Evolutionary conservation across 1,140 invertebrate genomes (phyloP).

Genomic region (Drosophila gunungcola): DNA sequence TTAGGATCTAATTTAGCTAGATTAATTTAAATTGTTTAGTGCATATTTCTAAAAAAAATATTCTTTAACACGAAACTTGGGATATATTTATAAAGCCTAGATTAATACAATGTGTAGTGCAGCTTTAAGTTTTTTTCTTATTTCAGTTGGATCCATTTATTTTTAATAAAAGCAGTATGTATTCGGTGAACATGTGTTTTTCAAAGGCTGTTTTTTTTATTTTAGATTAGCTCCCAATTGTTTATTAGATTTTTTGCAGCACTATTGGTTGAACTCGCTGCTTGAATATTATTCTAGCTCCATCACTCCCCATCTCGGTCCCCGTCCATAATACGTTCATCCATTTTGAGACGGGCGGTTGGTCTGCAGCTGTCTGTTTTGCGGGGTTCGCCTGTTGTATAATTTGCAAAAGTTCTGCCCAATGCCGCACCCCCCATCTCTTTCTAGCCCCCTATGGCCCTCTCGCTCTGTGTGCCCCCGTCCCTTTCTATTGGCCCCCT

Average conservation of each 20-base stretch:
- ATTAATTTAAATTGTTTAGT: too few relatives aligned
- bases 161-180: too few relatives aligned
- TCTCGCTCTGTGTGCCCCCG: background rate
- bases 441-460: background rate
- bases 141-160: too few relatives aligned
- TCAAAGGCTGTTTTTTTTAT: too few relatives aligned
- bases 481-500: conserved; percentile 35
- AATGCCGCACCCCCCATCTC: background rate
- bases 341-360: conserved; percentile 21
- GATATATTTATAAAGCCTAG: too few relatives aligned
- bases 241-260: background rate
- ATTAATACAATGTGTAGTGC: too few relatives aligned
- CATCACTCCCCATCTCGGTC: conserved; percentile 3
- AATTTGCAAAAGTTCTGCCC: conserved; percentile 50
- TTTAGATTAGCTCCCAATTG: background rate
- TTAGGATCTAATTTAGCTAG: too few relatives aligned
- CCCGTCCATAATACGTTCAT: conserved; percentile 25
- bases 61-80: too few relatives aligned
- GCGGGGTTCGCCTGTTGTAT: conserved; percentile 44
- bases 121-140: too few relatives aligned
- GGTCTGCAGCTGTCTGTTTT: conserved; percentile 47
- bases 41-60: too few relatives aligned
- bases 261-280: background rate
- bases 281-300: background rate
- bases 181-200: too few relatives aligned